A percentile compares a stretch with the other conserved stretches of the same genome.
phyloP scores from a whole-genome alignment of 1,140 invertebrate species.

The Melitaea cinxia region DNA sequence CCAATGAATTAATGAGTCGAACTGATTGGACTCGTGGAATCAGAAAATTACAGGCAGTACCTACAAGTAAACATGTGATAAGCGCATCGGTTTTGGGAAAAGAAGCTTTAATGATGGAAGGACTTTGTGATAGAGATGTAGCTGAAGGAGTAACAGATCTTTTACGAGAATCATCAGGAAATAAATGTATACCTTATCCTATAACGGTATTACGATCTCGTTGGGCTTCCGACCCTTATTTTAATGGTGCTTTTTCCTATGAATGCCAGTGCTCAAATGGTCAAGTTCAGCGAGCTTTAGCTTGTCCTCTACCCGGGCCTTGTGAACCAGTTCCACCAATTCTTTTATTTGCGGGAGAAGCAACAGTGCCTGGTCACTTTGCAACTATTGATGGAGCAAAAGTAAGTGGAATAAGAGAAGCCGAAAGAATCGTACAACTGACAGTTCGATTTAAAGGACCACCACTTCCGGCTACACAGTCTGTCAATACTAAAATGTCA shows the following conservation, averaged over 20 bases:
- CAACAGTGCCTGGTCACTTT: constrained; percentile 83
- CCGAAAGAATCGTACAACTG: constrained; percentile 85
- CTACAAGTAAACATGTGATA: constrained; percentile 84
- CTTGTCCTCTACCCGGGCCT: constrained; percentile 83
- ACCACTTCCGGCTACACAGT: constrained; percentile 58
- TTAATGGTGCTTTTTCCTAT: constrained; percentile 85
- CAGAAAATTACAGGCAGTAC: constrained; percentile 82
- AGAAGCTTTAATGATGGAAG: constrained; percentile 88
- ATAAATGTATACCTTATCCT: constrained; percentile 84
- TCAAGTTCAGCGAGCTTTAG: constrained; percentile 83
- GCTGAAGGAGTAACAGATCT: constrained; percentile 84
- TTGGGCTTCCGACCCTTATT: constrained; percentile 85
- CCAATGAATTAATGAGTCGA: constrained; percentile 80
- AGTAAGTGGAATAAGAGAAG: constrained; percentile 84
- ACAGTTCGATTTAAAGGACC: constrained; percentile 83
- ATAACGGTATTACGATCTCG: constrained; percentile 84
- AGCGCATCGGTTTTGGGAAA: constrained; percentile 83
- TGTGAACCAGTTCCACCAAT: constrained; percentile 74
- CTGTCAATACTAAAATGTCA: neutral
- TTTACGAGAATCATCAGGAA: constrained; percentile 83
- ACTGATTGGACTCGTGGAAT: constrained; percentile 86
- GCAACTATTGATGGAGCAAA: constrained; percentile 89
- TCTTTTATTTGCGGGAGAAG: constrained; percentile 92
- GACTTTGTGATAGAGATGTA: constrained; percentile 84
- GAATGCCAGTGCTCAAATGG: constrained; percentile 79